Evolutionary conservation across 2,797 vertebrate species (phyloP).

Genomic region (Rhinichthys osculus): DNA sequence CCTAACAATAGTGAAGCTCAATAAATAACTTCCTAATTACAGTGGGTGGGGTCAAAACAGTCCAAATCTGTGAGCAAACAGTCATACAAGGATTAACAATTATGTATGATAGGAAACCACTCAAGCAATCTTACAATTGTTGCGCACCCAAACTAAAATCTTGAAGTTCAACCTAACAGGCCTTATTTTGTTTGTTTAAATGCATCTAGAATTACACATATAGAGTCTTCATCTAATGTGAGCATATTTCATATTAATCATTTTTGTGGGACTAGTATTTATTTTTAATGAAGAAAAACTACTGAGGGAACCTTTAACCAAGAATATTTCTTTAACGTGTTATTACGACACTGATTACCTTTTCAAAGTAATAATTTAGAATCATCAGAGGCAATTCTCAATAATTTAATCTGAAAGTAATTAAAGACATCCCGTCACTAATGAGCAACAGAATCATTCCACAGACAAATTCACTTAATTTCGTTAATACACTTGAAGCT

Average conservation of each 20-base stretch:
- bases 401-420: conserved; percentile 29
- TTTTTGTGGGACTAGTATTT: neutral
- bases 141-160: neutral
- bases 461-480: conserved; percentile 22
- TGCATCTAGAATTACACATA: neutral
- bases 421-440: conserved; percentile 5
- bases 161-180: neutral
- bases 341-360: conserved; percentile 14
- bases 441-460: conserved; percentile 26
- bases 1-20: conserved; percentile 42
- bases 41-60: neutral
- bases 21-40: conserved; percentile 38
- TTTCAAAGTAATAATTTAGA: conserved; percentile 28
- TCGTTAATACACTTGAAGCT: neutral
- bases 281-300: neutral
- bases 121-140: neutral
- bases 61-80: conserved; percentile 1
- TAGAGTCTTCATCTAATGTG: neutral
- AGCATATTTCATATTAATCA: neutral
- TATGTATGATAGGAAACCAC: neutral
- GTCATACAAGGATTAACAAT: neutral
- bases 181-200: neutral
- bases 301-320: neutral
- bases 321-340: conserved; percentile 2
- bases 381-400: conserved; percentile 19